Evolutionary conservation across 2,888 invertebrate species (phyloP), one percentile per base, ranked within the genome.

Genomic region (Ectropis crepuscularia): DNA sequence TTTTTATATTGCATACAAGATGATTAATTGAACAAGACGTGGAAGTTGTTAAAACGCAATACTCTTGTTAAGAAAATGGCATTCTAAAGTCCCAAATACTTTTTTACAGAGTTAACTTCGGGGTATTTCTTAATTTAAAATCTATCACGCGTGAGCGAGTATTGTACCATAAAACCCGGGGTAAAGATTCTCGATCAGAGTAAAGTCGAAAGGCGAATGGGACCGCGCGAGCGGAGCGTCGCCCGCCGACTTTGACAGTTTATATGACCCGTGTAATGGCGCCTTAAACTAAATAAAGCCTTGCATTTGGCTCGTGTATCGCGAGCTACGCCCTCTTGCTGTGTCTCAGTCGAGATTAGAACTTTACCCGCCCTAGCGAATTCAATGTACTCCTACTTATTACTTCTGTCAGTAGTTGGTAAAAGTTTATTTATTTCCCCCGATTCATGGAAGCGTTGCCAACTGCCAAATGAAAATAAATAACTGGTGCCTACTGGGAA

Each of bases 201-300:
- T 76, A 78, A 80, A 82, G 77, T 78, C 76, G 73, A 77, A 76
- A 71, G 72, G 70, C 70, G 75, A 68, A 74, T 68, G 75, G 71
- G 69, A 72, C 61, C 53, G 60, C 72, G 74, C 65, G 66, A 74
- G 74, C 74, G 74, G 72, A 69, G 76, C 80, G 76, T 74, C 83
- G 77, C 75, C 74, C 81, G 57, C 82, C 80, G 90, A 90, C 88
- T 92, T 90, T 91, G 90, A 89, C 90, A 90, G 89, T 87, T 90
- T 90, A 90, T 91, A 92, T 91, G 92, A 90, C 89, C 92, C 92
- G 90, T 90, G 91, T 91, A 92, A 91, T 90, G 86, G 88, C 82
- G 86, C 86, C 90, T 89, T 90, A 87, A 90, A 90, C 88, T 89
- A 90, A 91, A 90, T 90, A 90, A 90, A 88, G 88, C 89, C 86